Conservation (phyloP, 2,797 vertebrate species). For the Spinus pinus region DNA sequence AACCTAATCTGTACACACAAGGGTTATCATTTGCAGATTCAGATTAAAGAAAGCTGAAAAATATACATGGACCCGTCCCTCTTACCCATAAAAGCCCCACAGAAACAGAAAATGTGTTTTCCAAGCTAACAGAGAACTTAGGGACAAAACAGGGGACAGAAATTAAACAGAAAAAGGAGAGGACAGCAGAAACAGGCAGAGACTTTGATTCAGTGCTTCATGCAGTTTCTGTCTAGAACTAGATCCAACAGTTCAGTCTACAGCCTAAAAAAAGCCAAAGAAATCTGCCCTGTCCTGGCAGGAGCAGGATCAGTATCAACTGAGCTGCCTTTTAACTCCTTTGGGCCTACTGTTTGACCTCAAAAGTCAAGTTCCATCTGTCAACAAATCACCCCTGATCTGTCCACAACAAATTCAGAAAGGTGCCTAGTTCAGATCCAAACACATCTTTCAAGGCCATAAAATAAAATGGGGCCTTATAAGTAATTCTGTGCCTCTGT, state of each 20-base stretch:
- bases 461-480: neutral
- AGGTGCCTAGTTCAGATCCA: neutral
- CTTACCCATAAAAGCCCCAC: neutral
- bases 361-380: neutral
- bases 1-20: neutral
- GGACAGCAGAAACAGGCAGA: neutral
- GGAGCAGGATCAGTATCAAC: neutral
- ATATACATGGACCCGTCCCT: neutral
- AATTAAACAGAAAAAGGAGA: neutral
- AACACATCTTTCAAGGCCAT: neutral
- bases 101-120: neutral
- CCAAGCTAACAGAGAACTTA: neutral
- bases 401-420: neutral
- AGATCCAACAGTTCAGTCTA: neutral
- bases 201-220: neutral
- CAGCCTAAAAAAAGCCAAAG: neutral
- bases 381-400: neutral
- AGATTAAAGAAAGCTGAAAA: neutral
- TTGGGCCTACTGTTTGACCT: neutral
- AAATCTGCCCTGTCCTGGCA: neutral
- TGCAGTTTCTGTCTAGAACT: neutral
- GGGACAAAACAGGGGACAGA: neutral
- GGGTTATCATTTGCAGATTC: neutral
- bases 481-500: neutral
- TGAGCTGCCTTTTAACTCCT: neutral